Conservation (phyloP, 2,797 vertebrate genomes). For the Hoplostethus mediterraneus region DNA sequence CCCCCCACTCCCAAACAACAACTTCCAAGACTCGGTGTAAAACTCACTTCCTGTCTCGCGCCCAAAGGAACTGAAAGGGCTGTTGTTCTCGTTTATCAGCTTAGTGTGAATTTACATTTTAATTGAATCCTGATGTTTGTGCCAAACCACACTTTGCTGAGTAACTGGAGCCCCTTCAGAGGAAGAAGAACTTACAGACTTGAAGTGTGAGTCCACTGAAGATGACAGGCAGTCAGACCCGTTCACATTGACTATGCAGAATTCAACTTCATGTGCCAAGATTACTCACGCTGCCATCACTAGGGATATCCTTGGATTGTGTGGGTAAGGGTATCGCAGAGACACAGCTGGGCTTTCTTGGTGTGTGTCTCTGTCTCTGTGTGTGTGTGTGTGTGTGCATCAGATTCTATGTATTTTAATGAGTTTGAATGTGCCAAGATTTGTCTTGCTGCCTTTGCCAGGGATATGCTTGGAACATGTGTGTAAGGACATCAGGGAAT, state of each 20-base stretch:
- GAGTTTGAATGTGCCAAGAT: slow-evolving; percentile 43
- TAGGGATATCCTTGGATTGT: slow-evolving; percentile 38
- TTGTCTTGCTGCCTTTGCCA: slow-evolving; percentile 47
- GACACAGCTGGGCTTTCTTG: slow-evolving; percentile 43
- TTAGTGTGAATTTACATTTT: slow-evolving; percentile 81
- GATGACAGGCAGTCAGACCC: slow-evolving; percentile 77
- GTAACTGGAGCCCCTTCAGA: slow-evolving; percentile 66
- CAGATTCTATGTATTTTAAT: slow-evolving; percentile 57
- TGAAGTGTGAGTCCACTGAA: slow-evolving; percentile 65
- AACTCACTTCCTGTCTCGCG: slow-evolving; percentile 59
- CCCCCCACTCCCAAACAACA: slow-evolving; percentile 9
- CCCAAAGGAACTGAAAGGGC: slow-evolving; percentile 52
- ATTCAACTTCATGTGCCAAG: slow-evolving; percentile 65
- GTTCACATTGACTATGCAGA: slow-evolving; percentile 67
- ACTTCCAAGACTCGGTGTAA: slow-evolving; percentile 37
- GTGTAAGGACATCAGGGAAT: slow-evolving; percentile 41
- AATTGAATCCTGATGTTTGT: slow-evolving; percentile 80
- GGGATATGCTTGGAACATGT: slow-evolving; percentile 35
- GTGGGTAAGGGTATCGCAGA: slow-evolving; percentile 35
- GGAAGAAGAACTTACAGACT: slow-evolving; percentile 52
- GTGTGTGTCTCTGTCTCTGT: neutral
- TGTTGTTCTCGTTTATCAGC: slow-evolving; percentile 76
- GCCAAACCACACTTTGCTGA: slow-evolving; percentile 66
- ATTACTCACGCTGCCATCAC: slow-evolving; percentile 45
- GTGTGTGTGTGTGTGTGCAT: slow-evolving; percentile 18